phyloP scores from a whole-genome alignment of 2,113 vertebrate species.

The Sylvilagus bachmani region DNA sequence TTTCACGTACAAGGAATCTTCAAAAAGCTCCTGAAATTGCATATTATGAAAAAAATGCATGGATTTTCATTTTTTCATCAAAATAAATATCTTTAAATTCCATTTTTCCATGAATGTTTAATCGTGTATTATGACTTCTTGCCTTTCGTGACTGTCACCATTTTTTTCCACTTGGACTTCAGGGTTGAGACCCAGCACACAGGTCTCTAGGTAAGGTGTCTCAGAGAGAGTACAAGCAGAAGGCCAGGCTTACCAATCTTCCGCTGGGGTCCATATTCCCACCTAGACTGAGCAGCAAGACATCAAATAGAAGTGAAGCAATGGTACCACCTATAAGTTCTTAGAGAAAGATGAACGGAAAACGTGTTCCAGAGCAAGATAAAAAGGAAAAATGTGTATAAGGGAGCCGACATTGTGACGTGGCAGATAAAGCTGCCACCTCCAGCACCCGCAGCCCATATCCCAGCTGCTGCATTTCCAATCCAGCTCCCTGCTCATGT shows the following conservation, averaged over 20 bases:
- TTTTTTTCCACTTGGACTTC: background rate
- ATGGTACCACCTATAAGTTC: background rate
- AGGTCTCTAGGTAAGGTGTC: background rate
- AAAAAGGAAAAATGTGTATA: background rate
- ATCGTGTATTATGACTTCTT: background rate
- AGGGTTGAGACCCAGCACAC: background rate
- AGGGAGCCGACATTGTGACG: too few relatives aligned
- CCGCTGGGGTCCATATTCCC: background rate
- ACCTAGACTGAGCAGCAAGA: background rate
- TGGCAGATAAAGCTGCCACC: too few relatives aligned
- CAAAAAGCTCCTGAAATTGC: too few relatives aligned
- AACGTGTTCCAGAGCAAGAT: background rate
- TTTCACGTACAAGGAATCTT: too few relatives aligned
- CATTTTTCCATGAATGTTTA: too few relatives aligned
- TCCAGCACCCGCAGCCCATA: too few relatives aligned
- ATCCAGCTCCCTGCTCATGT: too few relatives aligned
- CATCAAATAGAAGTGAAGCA: background rate
- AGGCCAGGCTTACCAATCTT: background rate
- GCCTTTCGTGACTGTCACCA: background rate
- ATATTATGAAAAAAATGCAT: too few relatives aligned
- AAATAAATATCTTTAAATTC: too few relatives aligned
- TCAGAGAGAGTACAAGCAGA: too few relatives aligned
- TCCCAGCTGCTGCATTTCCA: too few relatives aligned
- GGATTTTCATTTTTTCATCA: too few relatives aligned
- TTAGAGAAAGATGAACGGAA: background rate